Evolutionary conservation across 2,888 invertebrate species (phyloP).

Genomic region (Eristalinus sepulchralis): DNA sequence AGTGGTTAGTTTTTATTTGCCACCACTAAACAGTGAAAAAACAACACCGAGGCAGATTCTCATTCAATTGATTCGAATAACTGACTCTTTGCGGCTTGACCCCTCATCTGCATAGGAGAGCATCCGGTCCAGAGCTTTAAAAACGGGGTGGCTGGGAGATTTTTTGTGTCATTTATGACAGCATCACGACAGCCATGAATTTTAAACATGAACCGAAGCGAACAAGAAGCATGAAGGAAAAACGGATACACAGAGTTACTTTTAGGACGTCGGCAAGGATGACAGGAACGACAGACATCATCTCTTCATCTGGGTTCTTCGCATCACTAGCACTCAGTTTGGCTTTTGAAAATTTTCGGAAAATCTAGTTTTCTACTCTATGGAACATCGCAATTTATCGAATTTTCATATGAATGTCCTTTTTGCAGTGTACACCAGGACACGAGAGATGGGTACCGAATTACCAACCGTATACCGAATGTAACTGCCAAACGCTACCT

Average conservation of each 20-base stretch:
- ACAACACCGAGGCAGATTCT: slow-evolving; percentile 20
- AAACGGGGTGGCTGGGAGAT: background rate
- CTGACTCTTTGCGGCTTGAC: background rate
- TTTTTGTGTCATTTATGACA: background rate
- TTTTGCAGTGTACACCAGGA: slow-evolving; percentile 31
- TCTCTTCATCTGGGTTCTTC: slow-evolving; percentile 51
- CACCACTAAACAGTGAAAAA: background rate
- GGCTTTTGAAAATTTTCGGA: slow-evolving; percentile 64
- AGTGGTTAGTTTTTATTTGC: background rate
- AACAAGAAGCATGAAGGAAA: slow-evolving; percentile 15
- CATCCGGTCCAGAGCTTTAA: slow-evolving; percentile 16
- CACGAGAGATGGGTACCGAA: slow-evolving; percentile 4
- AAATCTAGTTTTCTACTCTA: slow-evolving; percentile 78
- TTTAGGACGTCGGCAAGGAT: slow-evolving; percentile 6
- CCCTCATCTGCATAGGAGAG: background rate
- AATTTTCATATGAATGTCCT: slow-evolving; percentile 71
- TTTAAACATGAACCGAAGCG: slow-evolving; percentile 29
- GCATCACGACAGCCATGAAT: slow-evolving; percentile 5
- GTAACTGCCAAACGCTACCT: slow-evolving; percentile 27
- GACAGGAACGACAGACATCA: slow-evolving; percentile 21
- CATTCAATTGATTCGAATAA: slow-evolving; percentile 30
- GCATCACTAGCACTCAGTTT: slow-evolving; percentile 55
- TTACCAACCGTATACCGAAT: slow-evolving; percentile 28
- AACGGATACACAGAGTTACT: slow-evolving; percentile 1
- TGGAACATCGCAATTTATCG: slow-evolving; percentile 75